A percentile compares a stretch with the other conserved stretches of the same genome.
These are phyloP conservation scores for Alligator mississippiensis DNA, from an alignment of 2,113 vertebrate genomes.

Conservation along the genomic window DNA sequence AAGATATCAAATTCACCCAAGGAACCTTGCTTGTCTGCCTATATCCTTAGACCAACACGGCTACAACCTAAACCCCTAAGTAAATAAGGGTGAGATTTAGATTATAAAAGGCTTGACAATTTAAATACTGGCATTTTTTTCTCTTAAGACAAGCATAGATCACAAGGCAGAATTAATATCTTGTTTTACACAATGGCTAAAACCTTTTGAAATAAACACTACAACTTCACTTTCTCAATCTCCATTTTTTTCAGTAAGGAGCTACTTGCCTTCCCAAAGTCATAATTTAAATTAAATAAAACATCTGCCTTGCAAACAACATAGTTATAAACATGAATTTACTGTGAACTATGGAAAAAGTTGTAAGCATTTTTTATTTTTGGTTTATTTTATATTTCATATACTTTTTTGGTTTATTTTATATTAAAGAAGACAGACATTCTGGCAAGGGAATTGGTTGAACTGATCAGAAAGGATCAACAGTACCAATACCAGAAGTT, in stretches of 20 bases:
- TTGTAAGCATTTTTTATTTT: neutral
- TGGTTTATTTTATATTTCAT: no score
- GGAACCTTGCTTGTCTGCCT: no score
- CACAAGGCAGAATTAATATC: neutral
- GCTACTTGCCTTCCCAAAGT: neutral
- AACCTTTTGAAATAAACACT: neutral
- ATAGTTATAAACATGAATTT: neutral
- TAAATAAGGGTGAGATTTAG: neutral
- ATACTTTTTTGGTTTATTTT: no score
- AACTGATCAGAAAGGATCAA: neutral
- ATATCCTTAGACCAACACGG: no score
- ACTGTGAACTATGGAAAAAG: neutral
- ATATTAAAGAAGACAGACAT: no score
- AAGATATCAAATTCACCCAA: no score
- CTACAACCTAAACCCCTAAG: no score
- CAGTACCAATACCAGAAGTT: neutral
- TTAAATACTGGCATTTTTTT: neutral
- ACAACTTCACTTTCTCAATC: neutral
- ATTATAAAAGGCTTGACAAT: neutral
- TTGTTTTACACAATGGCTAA: neutral
- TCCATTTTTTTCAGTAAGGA: neutral
- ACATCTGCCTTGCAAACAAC: neutral
- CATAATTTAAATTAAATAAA: neutral
- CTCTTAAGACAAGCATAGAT: neutral
- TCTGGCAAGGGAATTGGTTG: neutral